These are phyloP conservation scores for Polyergus mexicanus DNA, from an alignment of 1,140 invertebrate species.

Conservation along the genomic window DNA sequence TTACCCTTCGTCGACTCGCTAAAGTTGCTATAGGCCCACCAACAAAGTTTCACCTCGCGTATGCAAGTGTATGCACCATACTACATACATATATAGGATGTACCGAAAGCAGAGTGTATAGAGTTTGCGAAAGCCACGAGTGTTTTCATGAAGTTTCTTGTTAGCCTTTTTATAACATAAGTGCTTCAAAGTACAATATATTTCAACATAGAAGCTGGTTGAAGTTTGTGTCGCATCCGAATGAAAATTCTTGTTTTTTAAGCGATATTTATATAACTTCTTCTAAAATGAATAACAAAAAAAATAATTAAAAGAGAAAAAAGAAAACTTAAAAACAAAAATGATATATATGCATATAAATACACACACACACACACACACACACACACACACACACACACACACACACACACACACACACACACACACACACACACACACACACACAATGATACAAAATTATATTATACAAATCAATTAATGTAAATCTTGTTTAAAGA, in stretches of 20 bases:
- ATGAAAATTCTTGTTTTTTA: not conserved
- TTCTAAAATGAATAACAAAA: not conserved
- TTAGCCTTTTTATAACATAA: slow-evolving; percentile 1
- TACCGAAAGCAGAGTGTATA: slow-evolving; percentile 6
- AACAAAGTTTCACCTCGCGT: slow-evolving; percentile 48
- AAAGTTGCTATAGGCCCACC: slow-evolving; percentile 63
- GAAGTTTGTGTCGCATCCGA: not conserved
- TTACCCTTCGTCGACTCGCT: slow-evolving; percentile 39
- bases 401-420: no score
- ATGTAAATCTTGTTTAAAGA: not conserved
- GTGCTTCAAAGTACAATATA: slow-evolving; percentile 23
- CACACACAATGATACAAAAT: not conserved
- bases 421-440: no score
- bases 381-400: no score
- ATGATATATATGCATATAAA: not conserved
- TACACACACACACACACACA: no score
- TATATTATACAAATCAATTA: slow-evolving; percentile 9
- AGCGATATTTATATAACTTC: not conserved
- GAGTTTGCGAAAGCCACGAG: slow-evolving; percentile 47
- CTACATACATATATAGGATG: not conserved
- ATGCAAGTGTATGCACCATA: slow-evolving; percentile 14
- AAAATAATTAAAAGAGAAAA: not conserved
- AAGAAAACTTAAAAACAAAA: not conserved
- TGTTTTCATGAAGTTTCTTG: slow-evolving; percentile 1
- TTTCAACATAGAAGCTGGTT: not conserved